Evolutionary conservation across 1,140 invertebrate genomes (phyloP), one percentile per base, ranked within the genome.

Genomic region (Dendroctonus valens): DNA sequence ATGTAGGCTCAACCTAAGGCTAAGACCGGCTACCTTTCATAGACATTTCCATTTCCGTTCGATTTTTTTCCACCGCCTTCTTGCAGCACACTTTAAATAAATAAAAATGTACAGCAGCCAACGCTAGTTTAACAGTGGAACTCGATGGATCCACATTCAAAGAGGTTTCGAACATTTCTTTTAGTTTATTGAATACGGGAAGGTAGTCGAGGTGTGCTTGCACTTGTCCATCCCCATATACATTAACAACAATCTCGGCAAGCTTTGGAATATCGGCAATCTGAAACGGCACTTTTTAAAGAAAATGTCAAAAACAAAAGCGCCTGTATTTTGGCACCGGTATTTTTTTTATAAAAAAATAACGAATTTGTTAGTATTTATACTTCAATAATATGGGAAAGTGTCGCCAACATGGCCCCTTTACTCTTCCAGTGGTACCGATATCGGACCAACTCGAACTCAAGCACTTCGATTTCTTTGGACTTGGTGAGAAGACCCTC

Each of bases 171-270:
- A 26, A 26, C 26, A 26, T 26, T 26, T 1, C 26, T 26, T 26
- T 26, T 26, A 26, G 26, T 26, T 3, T 26, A 26, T 1, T 26
- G 1, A 26, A 26, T 26, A 3, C 26, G 26, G 26, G 26, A 26
- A 26, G 26, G 26, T 26, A 26, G 26, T 26, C 26, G 1, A 26
- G 26, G 26, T 26, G 26, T 40, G 38, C 40, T 52, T 66, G 6
- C 55, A 52, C 26, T 15, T 52, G 37, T 66, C 57, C 64, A 66
- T 66, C 59, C 59, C 64, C 38, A 41, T 64, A 55, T 37, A 39
- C 53, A 55, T 64, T 38, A 15, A 64, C 42, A 46, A 57, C 42
- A 9, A 52, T 52, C 12, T 54, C 42, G n/a, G 51, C 42, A 6
- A 54, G n/a, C 6, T 51, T 14, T 40, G n/a, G 37, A 38, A 44